Conservation (phyloP, 2,888 invertebrate genomes). For the Vanessa cardui region DNA sequence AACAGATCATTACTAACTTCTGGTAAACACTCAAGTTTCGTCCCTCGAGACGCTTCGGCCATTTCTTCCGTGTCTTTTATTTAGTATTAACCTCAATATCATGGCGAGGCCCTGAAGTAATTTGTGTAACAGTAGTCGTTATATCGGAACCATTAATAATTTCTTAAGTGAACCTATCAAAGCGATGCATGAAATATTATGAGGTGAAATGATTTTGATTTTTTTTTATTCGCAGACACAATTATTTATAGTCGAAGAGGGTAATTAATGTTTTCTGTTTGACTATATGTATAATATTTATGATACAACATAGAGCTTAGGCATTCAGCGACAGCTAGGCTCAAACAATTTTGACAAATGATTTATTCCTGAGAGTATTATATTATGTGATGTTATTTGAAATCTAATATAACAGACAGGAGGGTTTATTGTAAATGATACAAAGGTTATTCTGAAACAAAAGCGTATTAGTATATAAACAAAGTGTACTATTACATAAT, state of each 20-base stretch:
- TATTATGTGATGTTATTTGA: too few species aligned
- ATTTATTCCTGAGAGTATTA: not conserved
- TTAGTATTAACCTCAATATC: slow-evolving; percentile 37
- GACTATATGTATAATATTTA: not conserved
- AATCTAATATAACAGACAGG: too few species aligned
- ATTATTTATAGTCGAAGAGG: not conserved
- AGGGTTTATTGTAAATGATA: too few species aligned
- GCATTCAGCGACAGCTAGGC: too few species aligned
- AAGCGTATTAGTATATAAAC: too few species aligned
- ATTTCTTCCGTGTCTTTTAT: slow-evolving; percentile 34
- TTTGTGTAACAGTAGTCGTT: slow-evolving; percentile 32
- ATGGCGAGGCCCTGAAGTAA: slow-evolving; percentile 33
- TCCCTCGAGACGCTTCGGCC: slow-evolving; percentile 31
- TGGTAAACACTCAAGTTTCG: slow-evolving; percentile 33
- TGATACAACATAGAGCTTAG: not conserved
- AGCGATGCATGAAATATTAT: slow-evolving; percentile 14
- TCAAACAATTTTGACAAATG: not conserved
- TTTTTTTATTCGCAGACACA: not conserved
- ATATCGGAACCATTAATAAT: slow-evolving; percentile 26
- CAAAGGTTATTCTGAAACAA: too few species aligned
- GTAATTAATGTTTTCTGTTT: not conserved
- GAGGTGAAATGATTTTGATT: slow-evolving; percentile 1
- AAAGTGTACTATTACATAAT: too few species aligned
- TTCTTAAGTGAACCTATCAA: slow-evolving; percentile 10
- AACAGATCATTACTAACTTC: slow-evolving; percentile 32